These are phyloP conservation scores for Zaprionus africanus DNA, from an alignment of 1,140 invertebrate genomes.

Conservation along the genomic window DNA sequence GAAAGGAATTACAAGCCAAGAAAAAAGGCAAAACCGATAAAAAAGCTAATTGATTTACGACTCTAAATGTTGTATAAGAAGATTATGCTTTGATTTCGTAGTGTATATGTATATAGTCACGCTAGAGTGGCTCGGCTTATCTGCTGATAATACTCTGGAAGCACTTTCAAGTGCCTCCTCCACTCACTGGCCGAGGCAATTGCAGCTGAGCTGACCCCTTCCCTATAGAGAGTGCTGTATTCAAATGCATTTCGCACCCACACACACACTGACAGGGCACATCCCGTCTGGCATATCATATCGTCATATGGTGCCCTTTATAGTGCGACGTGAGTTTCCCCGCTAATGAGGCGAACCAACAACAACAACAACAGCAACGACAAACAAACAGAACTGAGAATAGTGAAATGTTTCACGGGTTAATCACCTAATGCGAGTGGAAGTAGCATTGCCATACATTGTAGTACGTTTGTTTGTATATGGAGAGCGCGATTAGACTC, in stretches of 20 bases:
- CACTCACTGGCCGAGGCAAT: no score
- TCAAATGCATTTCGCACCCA: slow-evolving; percentile 34
- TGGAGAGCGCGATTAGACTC: not conserved
- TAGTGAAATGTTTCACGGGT: slow-evolving; percentile 48
- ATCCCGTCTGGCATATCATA: not conserved
- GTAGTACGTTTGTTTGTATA: not conserved
- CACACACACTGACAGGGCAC: not conserved
- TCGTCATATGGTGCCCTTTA: slow-evolving; percentile 1
- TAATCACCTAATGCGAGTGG: slow-evolving; percentile 37
- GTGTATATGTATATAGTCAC: slow-evolving; percentile 41
- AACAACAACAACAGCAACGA: slow-evolving; percentile 20
- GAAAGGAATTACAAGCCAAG: slow-evolving; percentile 46
- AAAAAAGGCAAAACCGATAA: not conserved
- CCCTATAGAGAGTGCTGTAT: slow-evolving; percentile 14
- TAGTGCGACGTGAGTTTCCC: slow-evolving; percentile 56
- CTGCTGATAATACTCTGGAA: slow-evolving; percentile 20
- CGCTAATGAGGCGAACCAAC: slow-evolving; percentile 61
- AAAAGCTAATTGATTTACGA: slow-evolving; percentile 31
- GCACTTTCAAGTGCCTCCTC: not conserved
- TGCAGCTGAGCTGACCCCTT: no score
- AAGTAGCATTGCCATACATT: not conserved
- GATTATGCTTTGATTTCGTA: slow-evolving; percentile 42
- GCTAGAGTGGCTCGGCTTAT: slow-evolving; percentile 23
- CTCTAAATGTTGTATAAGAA: slow-evolving; percentile 27
- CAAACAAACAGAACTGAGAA: slow-evolving; percentile 37